Evolutionary conservation across 92 coral and sea anemone genomes (phyloP), one percentile per base, ranked within the genome.

Genomic region (Umimayanthus kanabou): DNA sequence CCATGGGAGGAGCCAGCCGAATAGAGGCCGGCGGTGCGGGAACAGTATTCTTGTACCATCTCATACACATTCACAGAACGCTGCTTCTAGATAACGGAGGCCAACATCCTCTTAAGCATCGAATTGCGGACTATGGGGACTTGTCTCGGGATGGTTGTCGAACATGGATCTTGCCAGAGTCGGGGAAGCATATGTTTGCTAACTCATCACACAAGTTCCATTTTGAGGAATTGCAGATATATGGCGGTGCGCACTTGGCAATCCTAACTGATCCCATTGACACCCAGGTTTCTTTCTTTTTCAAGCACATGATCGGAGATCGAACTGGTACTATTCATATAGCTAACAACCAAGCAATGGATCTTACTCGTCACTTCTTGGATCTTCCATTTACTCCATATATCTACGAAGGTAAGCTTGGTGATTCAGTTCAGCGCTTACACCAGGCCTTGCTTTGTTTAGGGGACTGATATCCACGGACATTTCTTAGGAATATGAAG

Each of bases 171-270:
- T 75, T 93, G 39, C 90, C 93, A 69, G 92, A 85, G 82, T 93
- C 93, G n/a, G 95, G 95, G 4, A 58, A 39, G 26, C 95, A 93
- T 80, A 66, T 69, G 70, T 93, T 93, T 74, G 95, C 95, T 25
- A 92, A 91, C 81, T 57, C 80, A 40, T 85, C 90, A 2, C 92
- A 93, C 70, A 72, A 73, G 9, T 93, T 93, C 73, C 92, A 90
- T 85, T 93, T 93, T 86, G 95, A 93, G 81, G 95, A 93, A 61
- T 85, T 93, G 50, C 95, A 93, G 85, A 91, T 93, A 23, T 93
- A 88, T 71, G 95, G 95, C n/a, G 92, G 93, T 20, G 95, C 91
- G 2, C 95, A 93, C 85, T 65, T 93, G 57, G 95, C 93, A 9
- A 89, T 93, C 55, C 80, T 90, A 39, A 73, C 90, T 20, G 71